Base-by-base conservation (phyloP, 2,888 invertebrate species). In the Hemithea aestivaria region DNA sequence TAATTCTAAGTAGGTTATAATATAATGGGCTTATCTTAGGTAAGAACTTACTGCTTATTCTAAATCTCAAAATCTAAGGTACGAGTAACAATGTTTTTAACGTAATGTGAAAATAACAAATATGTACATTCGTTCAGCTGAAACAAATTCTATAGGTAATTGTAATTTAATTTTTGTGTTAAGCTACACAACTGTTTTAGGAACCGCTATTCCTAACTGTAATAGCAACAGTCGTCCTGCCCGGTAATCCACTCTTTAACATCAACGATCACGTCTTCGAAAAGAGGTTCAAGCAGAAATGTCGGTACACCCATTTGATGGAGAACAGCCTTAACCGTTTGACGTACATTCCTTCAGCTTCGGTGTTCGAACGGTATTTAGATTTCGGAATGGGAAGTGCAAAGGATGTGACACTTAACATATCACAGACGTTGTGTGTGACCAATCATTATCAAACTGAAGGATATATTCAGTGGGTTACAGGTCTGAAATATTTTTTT, bases 391-490 rank as follows among this genome's bases (percentile, higher is more conserved):
- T 59, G 11, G 87, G 87, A 23, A 78, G 76, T 51, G 64, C 72
- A 6, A 42, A 31, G 0, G 75, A 87, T 40, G 45, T 77, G 0
- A 81, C 81, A 1, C 58, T 63, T 43, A 87, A 87, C 49, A 80
- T 85, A 54, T 82, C 87, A 1, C 82, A 87, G 48, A 82, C 78
- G 7, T 46, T 87, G 27, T 78, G 81, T 38, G 77, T 87, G 0
- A 85, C 84, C 1, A 87, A 87, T 55, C 87, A 87, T 48, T 70
- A 72, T 28, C 58, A 61, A n/a, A 65, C 68, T 11, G 83, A 84
- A 9, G 83, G 81, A 0, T 77, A 67, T 36, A 74, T 87, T 30
- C 76, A 78, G 34, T 87, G 87, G 87, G 53, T 80, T 42, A 66
- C 80, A 74, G 87, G 87, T 84, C 11, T 31, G 48, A 9, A 33